Percentiles rank a stretch among this genome's conserved stretches.
Conservation (phyloP, 2,113 vertebrate genomes). For the Bubo blakistoni region DNA sequence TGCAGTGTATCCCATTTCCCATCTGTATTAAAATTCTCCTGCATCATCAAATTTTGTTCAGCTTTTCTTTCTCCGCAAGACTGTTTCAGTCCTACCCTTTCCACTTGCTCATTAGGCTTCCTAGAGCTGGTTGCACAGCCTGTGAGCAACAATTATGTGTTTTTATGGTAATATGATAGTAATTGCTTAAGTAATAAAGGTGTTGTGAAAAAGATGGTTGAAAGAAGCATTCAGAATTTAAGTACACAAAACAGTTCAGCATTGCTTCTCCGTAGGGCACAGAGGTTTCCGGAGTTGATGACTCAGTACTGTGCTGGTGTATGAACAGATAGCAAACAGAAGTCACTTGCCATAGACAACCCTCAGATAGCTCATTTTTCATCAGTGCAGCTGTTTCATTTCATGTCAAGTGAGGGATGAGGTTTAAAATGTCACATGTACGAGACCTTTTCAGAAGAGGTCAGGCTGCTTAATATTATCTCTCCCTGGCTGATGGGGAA, state of each 20-base stretch:
- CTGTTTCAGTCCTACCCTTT: fast-evolving
- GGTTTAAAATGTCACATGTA: neutral
- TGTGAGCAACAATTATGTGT: neutral
- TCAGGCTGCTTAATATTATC: neutral
- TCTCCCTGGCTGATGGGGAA: neutral
- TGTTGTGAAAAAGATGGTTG: neutral
- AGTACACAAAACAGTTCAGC: fast-evolving
- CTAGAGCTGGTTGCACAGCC: neutral
- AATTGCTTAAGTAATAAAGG: neutral
- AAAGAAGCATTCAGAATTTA: neutral
- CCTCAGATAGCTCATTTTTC: neutral
- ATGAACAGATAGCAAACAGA: neutral
- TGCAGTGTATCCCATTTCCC: neutral
- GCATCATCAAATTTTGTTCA: neutral
- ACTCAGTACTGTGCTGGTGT: neutral
- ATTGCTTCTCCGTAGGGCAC: neutral
- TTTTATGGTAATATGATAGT: neutral
- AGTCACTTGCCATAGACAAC: neutral
- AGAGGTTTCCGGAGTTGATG: neutral
- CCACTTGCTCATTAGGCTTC: neutral
- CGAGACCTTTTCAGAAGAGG: neutral
- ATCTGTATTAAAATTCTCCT: neutral
- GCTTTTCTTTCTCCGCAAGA: neutral
- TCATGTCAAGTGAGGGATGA: neutral
- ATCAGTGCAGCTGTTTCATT: neutral